Base-by-base conservation (phyloP, 2,113 vertebrate species). In the Sorex araneus region DNA sequence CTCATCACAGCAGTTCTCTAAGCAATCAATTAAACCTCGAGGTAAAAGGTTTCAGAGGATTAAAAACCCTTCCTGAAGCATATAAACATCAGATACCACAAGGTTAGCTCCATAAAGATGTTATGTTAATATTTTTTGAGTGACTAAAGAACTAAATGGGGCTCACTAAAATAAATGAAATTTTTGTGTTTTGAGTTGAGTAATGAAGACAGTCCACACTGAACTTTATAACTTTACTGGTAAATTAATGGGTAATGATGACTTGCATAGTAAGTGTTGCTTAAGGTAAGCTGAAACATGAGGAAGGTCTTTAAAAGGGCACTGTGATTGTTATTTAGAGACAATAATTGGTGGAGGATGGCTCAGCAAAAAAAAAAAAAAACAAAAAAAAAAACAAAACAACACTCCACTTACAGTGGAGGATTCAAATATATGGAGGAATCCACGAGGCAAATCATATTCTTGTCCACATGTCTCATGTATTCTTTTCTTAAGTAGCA, bases 361-460 rank as follows among this genome's bases (percentile, higher is more conserved):
- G 40, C 7, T 47, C 30, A 66, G 23, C 30, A 70, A 45, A 36
- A 71, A 92, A 45, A 1, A 23, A 45, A 30, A n/a, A 45, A 36
- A 71, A 92, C 45, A 1, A 23, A 45, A 30, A n/a, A n/a, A n/a
- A 45, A 36, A 71, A 92, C 45, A 1, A 23, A 45, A 30, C 4
- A n/a, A n/a, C n/a, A n/a, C 8, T 86, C 28, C 27, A 8, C n/a
- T 2, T 19, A 73, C 25, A 74, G 2, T 47, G 0, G 0, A 76
- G 28, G 23, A 77, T 0, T 1, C 15, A 30, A 36, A 6, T 0
- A 4, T n/a, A 12, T 0, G 8, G 6, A 19, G 1, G 25, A 73
- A 6, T 15, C 16, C 32, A n/a, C 23, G 21, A 3, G 8, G 21
- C 8, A 43, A 74, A 2, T 10, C 32, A 2, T 2, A 2, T 0